Evolutionary conservation across 2,888 invertebrate species (phyloP).

Genomic region (Hydroisotoma schaefferi): DNA sequence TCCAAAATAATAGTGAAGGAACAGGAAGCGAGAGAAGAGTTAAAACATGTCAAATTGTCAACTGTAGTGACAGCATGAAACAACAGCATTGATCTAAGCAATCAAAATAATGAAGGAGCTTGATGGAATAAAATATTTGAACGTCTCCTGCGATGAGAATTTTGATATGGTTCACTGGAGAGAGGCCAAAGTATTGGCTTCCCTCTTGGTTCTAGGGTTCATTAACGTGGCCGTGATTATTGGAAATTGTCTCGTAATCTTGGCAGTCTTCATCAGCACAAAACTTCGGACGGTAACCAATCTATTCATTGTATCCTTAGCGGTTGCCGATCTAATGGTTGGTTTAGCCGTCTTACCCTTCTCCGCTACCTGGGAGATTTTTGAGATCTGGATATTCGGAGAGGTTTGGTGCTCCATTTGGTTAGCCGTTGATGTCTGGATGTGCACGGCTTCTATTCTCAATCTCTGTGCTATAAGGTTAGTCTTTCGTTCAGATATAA

Average conservation of each 20-base stretch:
- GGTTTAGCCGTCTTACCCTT: slow-evolving; percentile 93
- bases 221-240: slow-evolving; percentile 85
- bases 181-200: slow-evolving; percentile 71
- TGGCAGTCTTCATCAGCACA: slow-evolving; percentile 74
- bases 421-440: slow-evolving; percentile 97
- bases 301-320: slow-evolving; percentile 92
- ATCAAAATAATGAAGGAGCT: slow-evolving; percentile 30
- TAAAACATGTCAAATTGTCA: too few species aligned
- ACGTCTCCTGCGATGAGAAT: slow-evolving; percentile 68
- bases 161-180: slow-evolving; percentile 77
- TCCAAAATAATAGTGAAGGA: too few species aligned
- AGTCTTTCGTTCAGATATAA: too few species aligned
- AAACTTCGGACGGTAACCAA: slow-evolving; percentile 94
- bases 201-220: slow-evolving; percentile 71
- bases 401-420: slow-evolving; percentile 93
- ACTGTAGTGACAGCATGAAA: too few species aligned
- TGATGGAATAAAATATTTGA: slow-evolving; percentile 39
- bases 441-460: slow-evolving; percentile 68
- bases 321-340: slow-evolving; percentile 88
- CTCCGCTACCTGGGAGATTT: slow-evolving; percentile 88
- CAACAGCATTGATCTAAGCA: too few species aligned
- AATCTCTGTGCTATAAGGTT: slow-evolving; percentile 25
- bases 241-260: slow-evolving; percentile 73
- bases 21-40: too few species aligned
- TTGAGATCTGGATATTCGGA: slow-evolving; percentile 93